phyloP scores from a whole-genome alignment of 2,888 invertebrate species.

The Herminia tarsipennalis region DNA sequence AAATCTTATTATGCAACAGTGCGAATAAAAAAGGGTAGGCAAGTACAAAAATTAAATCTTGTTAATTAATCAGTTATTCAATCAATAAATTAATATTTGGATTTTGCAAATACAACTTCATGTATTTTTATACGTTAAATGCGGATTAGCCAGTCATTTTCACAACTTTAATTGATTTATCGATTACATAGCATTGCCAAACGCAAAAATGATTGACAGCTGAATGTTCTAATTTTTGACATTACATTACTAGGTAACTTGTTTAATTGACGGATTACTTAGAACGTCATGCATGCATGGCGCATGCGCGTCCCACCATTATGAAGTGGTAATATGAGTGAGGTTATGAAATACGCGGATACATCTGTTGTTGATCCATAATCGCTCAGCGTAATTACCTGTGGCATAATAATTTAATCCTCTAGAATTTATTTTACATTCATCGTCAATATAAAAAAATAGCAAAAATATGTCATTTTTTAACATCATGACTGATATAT shows the following conservation, averaged over 20 bases:
- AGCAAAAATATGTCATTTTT: no score
- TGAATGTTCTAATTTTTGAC: constrained; percentile 20
- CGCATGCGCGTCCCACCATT: constrained; percentile 12
- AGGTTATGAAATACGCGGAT: constrained; percentile 45
- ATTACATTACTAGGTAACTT: constrained; percentile 30
- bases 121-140: no score
- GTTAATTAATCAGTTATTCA: no score
- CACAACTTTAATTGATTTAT: not conserved
- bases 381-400: constrained; percentile 21
- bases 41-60: no score
- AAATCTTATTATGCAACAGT: no score
- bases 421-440: not conserved
- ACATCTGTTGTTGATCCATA: constrained; percentile 24
- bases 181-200: not conserved
- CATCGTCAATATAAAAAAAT: no score
- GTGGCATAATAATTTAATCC: constrained; percentile 19
- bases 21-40: no score
- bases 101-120: no score
- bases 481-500: no score
- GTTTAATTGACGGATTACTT: constrained; percentile 28
- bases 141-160: no score
- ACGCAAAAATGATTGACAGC: no score
- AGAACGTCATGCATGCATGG: constrained; percentile 28
- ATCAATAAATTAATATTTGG: no score
- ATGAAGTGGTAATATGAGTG: constrained; percentile 2